Conservation (phyloP, 2,797 vertebrate genomes). For the Labeo calbasu region DNA sequence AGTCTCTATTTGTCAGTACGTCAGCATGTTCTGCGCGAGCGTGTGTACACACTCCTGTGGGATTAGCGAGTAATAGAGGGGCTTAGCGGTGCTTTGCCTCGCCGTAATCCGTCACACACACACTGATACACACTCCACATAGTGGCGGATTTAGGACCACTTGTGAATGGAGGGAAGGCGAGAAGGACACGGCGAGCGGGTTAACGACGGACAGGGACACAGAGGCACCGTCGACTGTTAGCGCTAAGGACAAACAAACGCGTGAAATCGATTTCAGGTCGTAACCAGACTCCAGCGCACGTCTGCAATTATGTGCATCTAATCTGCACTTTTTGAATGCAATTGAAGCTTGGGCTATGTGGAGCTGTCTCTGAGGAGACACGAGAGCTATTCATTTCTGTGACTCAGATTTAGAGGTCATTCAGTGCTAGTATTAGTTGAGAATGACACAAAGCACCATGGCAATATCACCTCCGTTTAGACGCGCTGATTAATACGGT, state of each 20-base stretch:
- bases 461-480: constrained; percentile 20
- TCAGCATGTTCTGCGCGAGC: constrained; percentile 39
- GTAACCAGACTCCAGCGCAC: background rate
- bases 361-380: constrained; percentile 4
- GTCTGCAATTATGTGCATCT: constrained; percentile 34
- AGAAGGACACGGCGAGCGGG: constrained; percentile 60
- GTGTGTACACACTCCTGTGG: constrained; percentile 67
- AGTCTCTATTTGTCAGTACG: constrained; percentile 60
- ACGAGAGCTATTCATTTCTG: constrained; percentile 16
- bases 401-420: constrained; percentile 26
- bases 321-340: background rate
- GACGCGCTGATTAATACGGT: background rate
- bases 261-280: constrained; percentile 42
- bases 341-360: background rate
- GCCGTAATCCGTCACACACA: constrained; percentile 67
- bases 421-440: constrained; percentile 9
- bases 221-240: constrained; percentile 42
- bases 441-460: constrained; percentile 16
- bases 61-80: constrained; percentile 76
- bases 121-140: constrained; percentile 58
- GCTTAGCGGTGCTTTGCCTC: constrained; percentile 75
- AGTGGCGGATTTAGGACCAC: constrained; percentile 61
- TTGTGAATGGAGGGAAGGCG: constrained; percentile 76
- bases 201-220: constrained; percentile 61
- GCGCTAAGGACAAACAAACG: constrained; percentile 25